phyloP scores from a whole-genome alignment of 2,797 vertebrate genomes.

The Xenopus petersii region DNA sequence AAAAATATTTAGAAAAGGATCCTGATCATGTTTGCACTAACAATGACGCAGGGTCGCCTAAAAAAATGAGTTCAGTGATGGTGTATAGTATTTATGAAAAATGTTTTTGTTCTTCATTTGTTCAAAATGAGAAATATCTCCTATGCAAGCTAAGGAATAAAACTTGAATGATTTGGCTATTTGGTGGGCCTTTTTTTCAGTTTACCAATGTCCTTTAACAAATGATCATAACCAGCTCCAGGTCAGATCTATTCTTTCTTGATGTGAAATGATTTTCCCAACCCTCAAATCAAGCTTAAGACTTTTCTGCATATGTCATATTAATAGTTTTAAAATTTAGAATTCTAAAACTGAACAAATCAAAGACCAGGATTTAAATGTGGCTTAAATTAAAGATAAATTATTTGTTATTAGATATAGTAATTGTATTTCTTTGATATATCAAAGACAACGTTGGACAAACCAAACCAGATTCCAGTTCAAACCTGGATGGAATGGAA shows the following conservation, averaged over 20 bases:
- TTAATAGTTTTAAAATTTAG: no score
- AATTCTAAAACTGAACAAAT: no score
- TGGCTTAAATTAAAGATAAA: no score
- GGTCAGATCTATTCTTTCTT: no score
- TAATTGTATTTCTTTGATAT: no score
- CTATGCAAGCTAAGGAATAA: constrained; percentile 23
- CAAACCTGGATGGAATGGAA: no score
- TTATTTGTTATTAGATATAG: no score
- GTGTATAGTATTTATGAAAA: background rate
- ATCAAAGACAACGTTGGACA: no score
- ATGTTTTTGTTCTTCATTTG: constrained; percentile 21
- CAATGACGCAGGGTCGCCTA: background rate
- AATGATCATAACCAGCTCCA: background rate
- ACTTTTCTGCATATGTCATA: no score
- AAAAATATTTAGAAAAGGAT: background rate
- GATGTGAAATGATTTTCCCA: no score
- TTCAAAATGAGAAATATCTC: background rate
- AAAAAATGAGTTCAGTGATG: background rate
- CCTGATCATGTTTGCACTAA: background rate
- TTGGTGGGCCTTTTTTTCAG: background rate
- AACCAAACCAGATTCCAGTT: no score
- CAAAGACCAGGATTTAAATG: background rate
- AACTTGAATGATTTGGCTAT: constrained; percentile 17
- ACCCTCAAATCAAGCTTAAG: no score
- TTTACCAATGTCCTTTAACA: background rate